Evolutionary conservation across 2,797 vertebrate species (phyloP).

Genomic region (Lepus townsendii): DNA sequence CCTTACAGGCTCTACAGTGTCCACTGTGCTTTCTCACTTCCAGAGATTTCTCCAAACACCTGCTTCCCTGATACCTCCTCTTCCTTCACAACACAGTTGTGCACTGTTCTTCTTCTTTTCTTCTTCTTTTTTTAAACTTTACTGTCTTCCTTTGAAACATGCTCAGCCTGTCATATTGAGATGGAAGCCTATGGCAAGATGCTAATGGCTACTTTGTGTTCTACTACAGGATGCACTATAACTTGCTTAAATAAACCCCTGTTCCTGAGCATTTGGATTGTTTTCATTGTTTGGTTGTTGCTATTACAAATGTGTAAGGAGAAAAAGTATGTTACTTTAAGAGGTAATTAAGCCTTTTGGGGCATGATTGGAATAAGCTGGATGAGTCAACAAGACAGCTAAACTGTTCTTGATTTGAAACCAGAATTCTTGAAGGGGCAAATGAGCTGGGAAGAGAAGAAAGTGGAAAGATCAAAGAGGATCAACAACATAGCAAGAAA

Average conservation of each 20-base stretch:
- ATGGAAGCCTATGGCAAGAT: not conserved
- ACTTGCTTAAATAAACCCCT: not conserved
- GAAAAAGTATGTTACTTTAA: slow-evolving; percentile 20
- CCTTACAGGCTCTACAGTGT: not conserved
- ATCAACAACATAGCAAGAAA: not conserved
- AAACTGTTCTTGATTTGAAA: not conserved
- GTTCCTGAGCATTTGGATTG: not conserved
- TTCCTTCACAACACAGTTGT: not conserved
- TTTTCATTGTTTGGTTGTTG: not conserved
- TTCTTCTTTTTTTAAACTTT: not conserved
- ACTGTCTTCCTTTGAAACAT: not conserved
- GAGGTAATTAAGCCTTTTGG: not conserved
- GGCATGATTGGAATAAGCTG: not conserved
- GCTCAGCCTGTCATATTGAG: not conserved
- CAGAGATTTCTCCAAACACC: not conserved
- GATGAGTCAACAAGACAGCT: not conserved
- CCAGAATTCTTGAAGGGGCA: not conserved
- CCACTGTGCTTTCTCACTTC: not conserved
- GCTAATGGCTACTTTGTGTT: not conserved
- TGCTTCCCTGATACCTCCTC: not conserved
- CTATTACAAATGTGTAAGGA: not conserved
- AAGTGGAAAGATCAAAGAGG: not conserved
- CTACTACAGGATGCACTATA: not conserved
- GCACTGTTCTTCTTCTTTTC: not conserved
- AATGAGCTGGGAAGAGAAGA: not conserved